A percentile compares a stretch with the other conserved stretches of the same genome.
These are phyloP conservation scores for Podarcis lilfordi DNA, from an alignment of 2,797 vertebrate genomes.

Conservation along the genomic window DNA sequence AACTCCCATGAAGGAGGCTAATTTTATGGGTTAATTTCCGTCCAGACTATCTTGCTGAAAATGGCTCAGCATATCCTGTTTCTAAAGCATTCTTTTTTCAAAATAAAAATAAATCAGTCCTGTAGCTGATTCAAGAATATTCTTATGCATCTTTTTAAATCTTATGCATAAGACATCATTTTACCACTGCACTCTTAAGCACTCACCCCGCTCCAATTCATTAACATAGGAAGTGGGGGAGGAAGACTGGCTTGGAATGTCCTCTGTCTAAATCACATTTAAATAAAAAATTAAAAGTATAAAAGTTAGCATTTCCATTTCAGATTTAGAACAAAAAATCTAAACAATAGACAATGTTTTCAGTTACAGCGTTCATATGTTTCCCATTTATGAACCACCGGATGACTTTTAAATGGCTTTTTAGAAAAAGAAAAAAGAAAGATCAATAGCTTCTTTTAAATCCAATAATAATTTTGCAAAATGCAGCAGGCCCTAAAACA, in stretches of 20 bases:
- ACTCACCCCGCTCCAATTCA: neutral
- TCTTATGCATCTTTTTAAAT: neutral
- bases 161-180: neutral
- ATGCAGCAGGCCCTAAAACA: conserved; percentile 18
- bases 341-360: conserved; percentile 9
- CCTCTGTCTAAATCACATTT: no score
- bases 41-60: neutral
- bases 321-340: neutral
- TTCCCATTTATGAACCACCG: conserved; percentile 9
- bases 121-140: no score
- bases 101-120: neutral
- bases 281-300: neutral
- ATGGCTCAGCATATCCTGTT: neutral
- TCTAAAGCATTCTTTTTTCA: neutral
- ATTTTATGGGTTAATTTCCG: neutral
- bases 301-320: neutral
- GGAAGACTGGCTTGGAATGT: neutral
- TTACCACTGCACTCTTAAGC: neutral
- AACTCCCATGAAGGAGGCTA: neutral
- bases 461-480: conserved; percentile 6
- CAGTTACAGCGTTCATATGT: conserved; percentile 5
- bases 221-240: neutral
- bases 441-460: neutral
- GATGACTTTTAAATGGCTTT: neutral
- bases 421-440: neutral